Conservation (phyloP, 1,140 invertebrate species). For the Neoseiulus cucumeris region DNA sequence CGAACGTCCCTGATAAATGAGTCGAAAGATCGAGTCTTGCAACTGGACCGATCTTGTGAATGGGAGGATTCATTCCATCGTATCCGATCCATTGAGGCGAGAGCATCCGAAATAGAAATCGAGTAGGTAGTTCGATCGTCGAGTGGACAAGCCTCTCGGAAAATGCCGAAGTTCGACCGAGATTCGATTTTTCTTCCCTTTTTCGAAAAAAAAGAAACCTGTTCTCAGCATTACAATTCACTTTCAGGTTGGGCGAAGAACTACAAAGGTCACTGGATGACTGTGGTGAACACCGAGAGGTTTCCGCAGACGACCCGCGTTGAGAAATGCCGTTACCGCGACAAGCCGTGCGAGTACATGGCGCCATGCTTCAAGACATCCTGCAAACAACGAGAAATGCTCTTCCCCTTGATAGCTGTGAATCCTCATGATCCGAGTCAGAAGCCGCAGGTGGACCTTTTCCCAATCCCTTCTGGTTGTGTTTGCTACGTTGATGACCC, state of each 20-base stretch:
- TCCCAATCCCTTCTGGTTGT: constrained; percentile 1
- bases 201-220: no score
- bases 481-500: neutral
- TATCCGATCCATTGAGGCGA: no score
- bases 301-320: neutral
- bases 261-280: constrained; percentile 6
- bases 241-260: constrained; percentile 1
- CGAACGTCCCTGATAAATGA: no score
- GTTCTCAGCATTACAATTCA: no score
- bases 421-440: constrained; percentile 2
- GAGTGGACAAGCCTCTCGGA: no score
- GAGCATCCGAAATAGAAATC: no score
- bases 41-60: no score
- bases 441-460: constrained; percentile 8
- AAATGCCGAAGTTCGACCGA: no score
- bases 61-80: no score
- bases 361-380: neutral
- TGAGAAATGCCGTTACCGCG: neutral
- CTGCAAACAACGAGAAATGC: constrained; percentile 8
- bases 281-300: neutral
- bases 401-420: neutral
- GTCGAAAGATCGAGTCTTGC: no score
- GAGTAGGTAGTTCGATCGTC: no score
- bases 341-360: constrained; percentile 1
- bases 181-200: no score